Conservation (phyloP, 2,113 vertebrate species). For the Clarias gariepinus region DNA sequence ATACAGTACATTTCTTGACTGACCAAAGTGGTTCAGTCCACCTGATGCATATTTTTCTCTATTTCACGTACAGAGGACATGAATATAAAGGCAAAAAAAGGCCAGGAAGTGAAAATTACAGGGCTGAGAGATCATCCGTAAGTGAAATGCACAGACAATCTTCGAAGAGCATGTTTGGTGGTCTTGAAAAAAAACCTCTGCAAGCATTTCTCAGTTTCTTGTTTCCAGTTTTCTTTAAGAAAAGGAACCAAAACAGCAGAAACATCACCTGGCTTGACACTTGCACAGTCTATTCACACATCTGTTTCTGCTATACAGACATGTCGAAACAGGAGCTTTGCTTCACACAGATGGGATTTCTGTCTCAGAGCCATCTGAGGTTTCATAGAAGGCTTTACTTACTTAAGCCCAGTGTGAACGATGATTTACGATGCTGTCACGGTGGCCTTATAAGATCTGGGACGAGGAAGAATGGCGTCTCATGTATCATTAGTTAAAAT, state of each 20-base stretch:
- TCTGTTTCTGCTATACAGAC: slow-evolving; percentile 16
- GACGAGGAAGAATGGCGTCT: neutral
- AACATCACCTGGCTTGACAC: slow-evolving; percentile 20
- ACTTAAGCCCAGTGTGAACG: neutral
- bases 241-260: neutral
- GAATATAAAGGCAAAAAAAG: neutral
- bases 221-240: neutral
- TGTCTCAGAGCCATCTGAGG: neutral
- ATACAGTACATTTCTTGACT: neutral
- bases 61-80: neutral
- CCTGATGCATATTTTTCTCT: neutral
- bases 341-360: slow-evolving; percentile 15
- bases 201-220: neutral
- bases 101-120: neutral
- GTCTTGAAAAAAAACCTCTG: neutral
- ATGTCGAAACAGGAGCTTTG: neutral
- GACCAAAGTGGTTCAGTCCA: neutral
- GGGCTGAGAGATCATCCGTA: neutral
- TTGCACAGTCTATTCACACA: slow-evolving; percentile 15
- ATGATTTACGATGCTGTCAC: slow-evolving; percentile 20
- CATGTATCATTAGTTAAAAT: neutral
- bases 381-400: slow-evolving; percentile 5
- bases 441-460: neutral
- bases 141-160: neutral
- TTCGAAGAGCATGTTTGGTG: neutral